A percentile compares a stretch with the other conserved stretches of the same genome.
phyloP scores from a whole-genome alignment of 92 coral and sea anemone genomes.

The Zoanthus sociatus region DNA sequence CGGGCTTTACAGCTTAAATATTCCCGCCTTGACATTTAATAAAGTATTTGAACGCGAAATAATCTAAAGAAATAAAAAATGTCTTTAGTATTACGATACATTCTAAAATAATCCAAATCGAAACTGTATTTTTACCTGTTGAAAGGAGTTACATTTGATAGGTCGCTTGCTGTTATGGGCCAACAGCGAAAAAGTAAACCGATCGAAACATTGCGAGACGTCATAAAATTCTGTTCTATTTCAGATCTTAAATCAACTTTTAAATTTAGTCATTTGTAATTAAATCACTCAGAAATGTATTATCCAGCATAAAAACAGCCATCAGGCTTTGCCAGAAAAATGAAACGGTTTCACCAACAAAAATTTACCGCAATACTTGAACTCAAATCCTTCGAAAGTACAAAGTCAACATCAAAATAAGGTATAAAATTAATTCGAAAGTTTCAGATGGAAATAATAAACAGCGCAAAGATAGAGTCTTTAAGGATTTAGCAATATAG shows the following conservation, averaged over 20 bases:
- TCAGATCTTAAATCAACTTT: background rate
- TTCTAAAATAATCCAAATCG: background rate
- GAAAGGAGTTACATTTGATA: background rate
- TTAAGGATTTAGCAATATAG: background rate
- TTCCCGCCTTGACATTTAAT: conserved; percentile 3
- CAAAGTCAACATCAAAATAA: conserved; percentile 4
- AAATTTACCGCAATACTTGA: background rate
- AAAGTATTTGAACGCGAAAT: background rate
- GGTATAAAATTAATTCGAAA: background rate
- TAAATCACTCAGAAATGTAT: background rate
- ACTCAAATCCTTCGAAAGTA: conserved; percentile 9
- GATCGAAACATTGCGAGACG: background rate
- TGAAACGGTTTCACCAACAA: background rate
- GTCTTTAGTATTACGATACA: background rate
- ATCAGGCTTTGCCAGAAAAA: background rate
- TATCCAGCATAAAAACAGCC: background rate
- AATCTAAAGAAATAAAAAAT: conserved; percentile 2
- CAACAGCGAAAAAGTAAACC: background rate
- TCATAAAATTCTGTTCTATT: background rate
- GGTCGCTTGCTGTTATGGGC: background rate
- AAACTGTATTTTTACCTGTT: background rate
- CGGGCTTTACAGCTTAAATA: background rate
- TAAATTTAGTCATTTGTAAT: background rate
- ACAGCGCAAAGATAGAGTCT: background rate
- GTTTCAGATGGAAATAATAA: background rate